A percentile compares a stretch with the other conserved stretches of the same genome.
Conservation (phyloP, 2,113 vertebrate genomes). For the Corythaixoides concolor region DNA sequence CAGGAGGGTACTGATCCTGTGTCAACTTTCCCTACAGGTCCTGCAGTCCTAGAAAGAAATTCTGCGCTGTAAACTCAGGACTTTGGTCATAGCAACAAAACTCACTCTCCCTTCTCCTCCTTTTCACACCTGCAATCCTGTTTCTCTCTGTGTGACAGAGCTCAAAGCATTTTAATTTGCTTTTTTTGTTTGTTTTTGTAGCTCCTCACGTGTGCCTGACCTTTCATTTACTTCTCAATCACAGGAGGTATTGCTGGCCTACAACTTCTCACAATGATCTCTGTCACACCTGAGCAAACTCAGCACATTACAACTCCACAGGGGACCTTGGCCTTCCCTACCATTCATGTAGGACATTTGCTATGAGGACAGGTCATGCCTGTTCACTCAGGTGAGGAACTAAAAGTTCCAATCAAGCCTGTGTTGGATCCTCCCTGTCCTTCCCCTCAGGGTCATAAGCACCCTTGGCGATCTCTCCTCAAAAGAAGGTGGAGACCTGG, state of each 20-base stretch:
- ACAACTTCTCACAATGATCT: neutral
- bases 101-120: neutral
- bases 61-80: neutral
- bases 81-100: neutral
- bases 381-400: neutral
- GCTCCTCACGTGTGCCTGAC: neutral
- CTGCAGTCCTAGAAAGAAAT: neutral
- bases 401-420: neutral
- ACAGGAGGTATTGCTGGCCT: neutral
- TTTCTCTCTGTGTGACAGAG: neutral
- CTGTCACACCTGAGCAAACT: neutral
- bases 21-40: neutral
- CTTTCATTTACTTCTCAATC: neutral
- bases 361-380: neutral
- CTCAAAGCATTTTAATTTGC: neutral
- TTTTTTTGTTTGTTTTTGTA: neutral
- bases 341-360: neutral
- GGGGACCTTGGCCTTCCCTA: neutral
- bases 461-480: neutral
- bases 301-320: neutral
- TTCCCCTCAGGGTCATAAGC: neutral
- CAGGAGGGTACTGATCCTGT: neutral
- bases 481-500: neutral
- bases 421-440: neutral
- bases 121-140: neutral